Evolutionary conservation across 1,140 invertebrate species (phyloP), one percentile per base, ranked within the genome.

Genomic region (Drosophila quadrilineata): DNA sequence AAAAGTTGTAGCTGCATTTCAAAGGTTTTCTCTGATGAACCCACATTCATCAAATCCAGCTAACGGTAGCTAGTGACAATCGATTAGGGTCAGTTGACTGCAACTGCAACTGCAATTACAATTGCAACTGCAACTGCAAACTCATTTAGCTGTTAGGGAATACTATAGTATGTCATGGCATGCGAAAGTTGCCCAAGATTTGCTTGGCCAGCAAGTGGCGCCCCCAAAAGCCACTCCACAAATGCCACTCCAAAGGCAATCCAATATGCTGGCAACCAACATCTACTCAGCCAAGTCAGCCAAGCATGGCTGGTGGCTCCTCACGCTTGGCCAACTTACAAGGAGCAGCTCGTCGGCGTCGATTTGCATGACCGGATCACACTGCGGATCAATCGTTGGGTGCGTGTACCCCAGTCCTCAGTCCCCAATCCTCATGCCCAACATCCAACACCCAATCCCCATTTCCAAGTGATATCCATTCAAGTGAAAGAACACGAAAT

Each of bases 61-160:
- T 71, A 59, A 65, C 71, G 65, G 62, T 58, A 71, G 72, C 71
- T 63, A 84, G 75, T 82, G 77, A 82, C 77, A 82, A 82, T 82
- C 77, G 77, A 82, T 82, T 82, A 82, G 71, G 77, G 77, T 82
- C 76, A 82, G 57, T 50, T 12, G 19, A 35, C 49, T 28, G 10
- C 35, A 6, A 17, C 26, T 17, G 17, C 26, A 6, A 28, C 50
- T 36, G 49, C 49, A 2, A 10, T n/a, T 6, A 10, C 19, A 14
- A 24, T 35, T 19, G 6, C 26, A 3, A 8, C 31, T 24, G n/a
- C 28, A 6, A 22, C 53, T 49, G 48, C 33, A 6, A 10, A 26
- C 22, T 26, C 31, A 10, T 6, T 22, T 29, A 28, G 43, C 28
- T 17, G 9, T 14, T 31, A 16, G 28, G 28, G 19, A 46, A 46